Conservation (phyloP, 2,797 vertebrate species). For the Mormyrops boulengeri region DNA sequence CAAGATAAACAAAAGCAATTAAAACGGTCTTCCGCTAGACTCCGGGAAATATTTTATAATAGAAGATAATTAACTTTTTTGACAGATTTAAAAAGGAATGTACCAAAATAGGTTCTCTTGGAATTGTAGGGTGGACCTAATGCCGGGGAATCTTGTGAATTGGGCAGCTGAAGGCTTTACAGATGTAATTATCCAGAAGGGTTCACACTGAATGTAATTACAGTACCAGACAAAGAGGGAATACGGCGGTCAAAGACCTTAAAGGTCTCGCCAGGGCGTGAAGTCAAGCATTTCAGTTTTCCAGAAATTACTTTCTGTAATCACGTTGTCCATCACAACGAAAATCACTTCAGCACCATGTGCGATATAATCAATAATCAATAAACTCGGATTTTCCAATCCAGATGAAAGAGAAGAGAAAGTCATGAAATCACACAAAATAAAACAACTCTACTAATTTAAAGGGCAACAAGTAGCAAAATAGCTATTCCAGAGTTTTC, state of each 20-base stretch:
- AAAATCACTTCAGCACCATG: neutral
- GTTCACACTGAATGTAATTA: slow-evolving; percentile 45
- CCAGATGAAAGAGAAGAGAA: neutral
- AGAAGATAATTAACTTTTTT: slow-evolving; percentile 34
- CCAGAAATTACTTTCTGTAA: slow-evolving; percentile 19
- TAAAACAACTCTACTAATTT: neutral
- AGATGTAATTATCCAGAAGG: slow-evolving; percentile 40
- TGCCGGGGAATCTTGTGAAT: slow-evolving; percentile 34
- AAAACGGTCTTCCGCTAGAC: neutral
- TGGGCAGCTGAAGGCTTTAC: slow-evolving; percentile 11
- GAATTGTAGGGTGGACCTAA: slow-evolving; percentile 15
- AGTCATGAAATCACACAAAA: neutral
- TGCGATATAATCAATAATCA: slow-evolving; percentile 14
- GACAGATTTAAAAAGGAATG: slow-evolving; percentile 20
- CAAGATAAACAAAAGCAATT: slow-evolving; percentile 21
- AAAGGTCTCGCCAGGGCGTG: slow-evolving; percentile 31
- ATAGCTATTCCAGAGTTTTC: neutral
- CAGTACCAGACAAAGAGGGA: slow-evolving; percentile 34
- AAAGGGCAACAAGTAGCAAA: neutral
- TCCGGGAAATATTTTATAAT: slow-evolving; percentile 16
- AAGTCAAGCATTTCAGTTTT: slow-evolving; percentile 26
- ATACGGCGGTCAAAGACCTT: slow-evolving; percentile 19
- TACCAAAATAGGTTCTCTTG: slow-evolving; percentile 23
- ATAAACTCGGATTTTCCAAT: slow-evolving; percentile 3
- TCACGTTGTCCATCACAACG: slow-evolving; percentile 20